Conservation (phyloP, 2,797 vertebrate species). For the Poeciliopsis presidionis region DNA sequence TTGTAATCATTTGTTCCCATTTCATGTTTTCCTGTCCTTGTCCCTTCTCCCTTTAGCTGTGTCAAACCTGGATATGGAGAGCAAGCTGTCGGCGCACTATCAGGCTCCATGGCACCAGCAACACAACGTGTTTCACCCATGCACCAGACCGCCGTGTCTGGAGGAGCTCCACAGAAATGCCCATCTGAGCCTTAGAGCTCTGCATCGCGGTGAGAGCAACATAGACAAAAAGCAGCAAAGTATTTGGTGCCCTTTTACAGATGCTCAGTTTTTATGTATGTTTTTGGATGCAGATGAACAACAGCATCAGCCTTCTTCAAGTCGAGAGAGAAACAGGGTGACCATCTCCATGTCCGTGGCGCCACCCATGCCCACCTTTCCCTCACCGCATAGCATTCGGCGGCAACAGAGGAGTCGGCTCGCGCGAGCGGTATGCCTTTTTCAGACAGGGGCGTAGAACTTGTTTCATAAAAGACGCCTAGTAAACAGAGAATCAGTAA, state of each 20-base stretch:
- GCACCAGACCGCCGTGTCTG: conserved; percentile 89
- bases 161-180: conserved; percentile 93
- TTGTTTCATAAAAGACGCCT: not conserved
- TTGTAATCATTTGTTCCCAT: not conserved
- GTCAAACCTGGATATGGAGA: conserved; percentile 95
- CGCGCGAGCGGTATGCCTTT: conserved; percentile 85
- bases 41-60: conserved; percentile 82
- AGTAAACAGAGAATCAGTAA: not conserved
- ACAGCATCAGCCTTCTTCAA: conserved; percentile 86
- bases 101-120: conserved; percentile 95
- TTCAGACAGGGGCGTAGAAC: too few relatives aligned
- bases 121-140: conserved; percentile 92
- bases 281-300: conserved; percentile 83
- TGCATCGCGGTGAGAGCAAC: conserved; percentile 85
- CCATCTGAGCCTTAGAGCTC: conserved; percentile 89
- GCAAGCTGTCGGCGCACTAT: conserved; percentile 93
- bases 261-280: conserved; percentile 1
- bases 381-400: conserved; percentile 87
- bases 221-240: not conserved
- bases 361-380: conserved; percentile 92
- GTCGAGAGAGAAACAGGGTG: conserved; percentile 87
- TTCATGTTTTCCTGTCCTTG: conserved; percentile 19
- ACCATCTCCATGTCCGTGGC: conserved; percentile 87
- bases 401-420: conserved; percentile 88
- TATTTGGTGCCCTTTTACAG: not conserved